Evolutionary conservation across 2,888 invertebrate species (phyloP).

Genomic region (Neoscelio sp.): DNA sequence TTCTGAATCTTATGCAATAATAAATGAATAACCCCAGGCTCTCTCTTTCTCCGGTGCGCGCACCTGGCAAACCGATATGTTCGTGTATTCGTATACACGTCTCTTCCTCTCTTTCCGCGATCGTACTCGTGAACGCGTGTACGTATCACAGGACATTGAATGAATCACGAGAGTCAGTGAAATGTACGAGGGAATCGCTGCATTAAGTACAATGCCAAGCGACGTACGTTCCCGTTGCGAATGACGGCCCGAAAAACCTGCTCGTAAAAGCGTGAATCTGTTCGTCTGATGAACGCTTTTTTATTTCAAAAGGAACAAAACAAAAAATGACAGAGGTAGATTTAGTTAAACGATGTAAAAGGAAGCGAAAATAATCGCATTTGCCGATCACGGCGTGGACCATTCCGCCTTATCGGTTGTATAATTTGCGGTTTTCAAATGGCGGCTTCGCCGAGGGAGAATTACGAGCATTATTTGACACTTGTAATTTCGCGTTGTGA

Average conservation of each 20-base stretch:
- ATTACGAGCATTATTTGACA: slow-evolving; percentile 4
- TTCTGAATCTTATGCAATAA: slow-evolving; percentile 81
- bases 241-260: slow-evolving; percentile 61
- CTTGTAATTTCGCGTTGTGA: slow-evolving; percentile 4
- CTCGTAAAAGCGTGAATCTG: slow-evolving; percentile 63
- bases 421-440: slow-evolving; percentile 14
- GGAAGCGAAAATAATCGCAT: slow-evolving; percentile 44
- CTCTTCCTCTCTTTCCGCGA: slow-evolving; percentile 19
- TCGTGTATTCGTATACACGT: slow-evolving; percentile 27
- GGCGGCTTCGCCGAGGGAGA: neutral
- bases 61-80: slow-evolving; percentile 60
- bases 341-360: slow-evolving; percentile 41
- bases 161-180: slow-evolving; percentile 64
- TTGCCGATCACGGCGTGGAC: neutral
- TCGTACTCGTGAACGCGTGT: slow-evolving; percentile 45
- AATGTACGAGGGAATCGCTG: slow-evolving; percentile 63
- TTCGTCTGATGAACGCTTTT: slow-evolving; percentile 45
- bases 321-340: slow-evolving; percentile 29
- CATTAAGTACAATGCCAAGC: slow-evolving; percentile 67
- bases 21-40: slow-evolving; percentile 75
- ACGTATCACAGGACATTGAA: slow-evolving; percentile 58
- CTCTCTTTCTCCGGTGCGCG: slow-evolving; percentile 69
- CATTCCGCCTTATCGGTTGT: slow-evolving; percentile 2
- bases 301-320: slow-evolving; percentile 23
- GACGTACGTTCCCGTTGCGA: slow-evolving; percentile 53